Base-by-base conservation (phyloP, 23 tunicate genomes). In the Trididemnum nubilum region DNA sequence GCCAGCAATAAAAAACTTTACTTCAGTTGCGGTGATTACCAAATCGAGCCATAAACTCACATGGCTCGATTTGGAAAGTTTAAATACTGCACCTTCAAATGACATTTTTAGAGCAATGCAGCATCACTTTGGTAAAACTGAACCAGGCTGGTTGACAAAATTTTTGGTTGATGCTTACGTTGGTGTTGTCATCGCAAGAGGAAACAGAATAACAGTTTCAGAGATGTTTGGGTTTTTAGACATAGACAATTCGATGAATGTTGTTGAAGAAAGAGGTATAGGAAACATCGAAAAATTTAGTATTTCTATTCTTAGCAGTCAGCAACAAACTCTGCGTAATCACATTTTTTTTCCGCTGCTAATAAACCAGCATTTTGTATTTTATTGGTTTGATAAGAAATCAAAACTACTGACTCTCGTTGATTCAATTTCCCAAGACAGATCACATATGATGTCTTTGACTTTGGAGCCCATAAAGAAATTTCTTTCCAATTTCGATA, bases 291-390 rank as follows among this genome's bases (percentile, higher is more conserved):
- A 25, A 5, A 64, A 64, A 12, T n/a, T 26, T 64, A n/a, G 30
- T 25, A 64, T 5, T 12, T 25, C 5, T 5, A 26, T 26, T 64
- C 24, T n/a, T 12, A 25, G 19, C 19, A 64, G 27, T n/a, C 27
- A 23, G n/a, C 9, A 15, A 64, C 27, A 64, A 64, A 64, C 27
- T 23, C 71, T 64, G 30, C 7, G 71, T 7, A 64, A 64, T 12
- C 7, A n/a, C 24, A 23, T n/a, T 25, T 64, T 64, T 26, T 64
- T 64, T 64, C 71, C 71, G 71, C 19, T 64, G 19, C 71, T 64
- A 12, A 5, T 23, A 25, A 15, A n/a, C 71, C 18, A 64, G 9
- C n/a, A n/a, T n/a, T n/a, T n/a, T n/a, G n/a, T n/a, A n/a, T n/a
- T n/a, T n/a, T n/a, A n/a, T n/a, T n/a, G 71, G 30, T 64, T n/a